Base-by-base conservation (phyloP, 2,888 invertebrate species). In the Drosophila fungiperda region DNA sequence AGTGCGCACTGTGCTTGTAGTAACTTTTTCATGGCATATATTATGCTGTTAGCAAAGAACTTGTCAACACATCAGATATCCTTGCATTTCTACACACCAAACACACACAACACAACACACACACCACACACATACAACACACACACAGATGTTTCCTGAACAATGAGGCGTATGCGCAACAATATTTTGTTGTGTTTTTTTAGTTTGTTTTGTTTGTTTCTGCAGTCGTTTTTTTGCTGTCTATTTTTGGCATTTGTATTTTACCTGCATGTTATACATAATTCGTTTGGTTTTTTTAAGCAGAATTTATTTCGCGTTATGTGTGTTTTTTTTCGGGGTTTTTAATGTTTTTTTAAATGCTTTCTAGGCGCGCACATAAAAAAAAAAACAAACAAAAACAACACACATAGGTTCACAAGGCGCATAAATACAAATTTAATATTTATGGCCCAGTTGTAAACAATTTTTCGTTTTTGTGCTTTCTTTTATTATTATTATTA, bases 131-230 rank as follows among this genome's bases (percentile, higher is more conserved):
- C 45, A 40, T 38, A 23, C 35, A 42, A 48, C 26, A 52, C 59
- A 36, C 52, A 35, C 49, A 38, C 45, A 42, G 20, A 48, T 40
- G 42, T n/a, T n/a, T n/a, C n/a, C 59, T 65, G 73, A 66, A 67
- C 54, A 68, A 76, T 55, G 67, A 50, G 76, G 81, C 81, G 81
- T 76, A 84, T 82, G 69, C 71, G 81, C 63, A 79, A 83, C 62
- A 59, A 55, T 42, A 23, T 9, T 36, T n/a, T 32, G 17, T 12
- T 38, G 29, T 55, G 20, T 36, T n/a, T 67, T 23, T n/a, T 58
- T 58, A 5, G 11, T 33, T 23, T 45, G 48, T 57, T 66, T 20
- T 48, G 15, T 38, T 36, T 40, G 50, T 55, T 61, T 65, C 48
- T 40, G 20, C 60, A 53, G 45, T 29, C 35, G 48, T 45, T 63